These are phyloP conservation scores for Asobara japonica DNA, from an alignment of 1,140 invertebrate species.

Conservation along the genomic window DNA sequence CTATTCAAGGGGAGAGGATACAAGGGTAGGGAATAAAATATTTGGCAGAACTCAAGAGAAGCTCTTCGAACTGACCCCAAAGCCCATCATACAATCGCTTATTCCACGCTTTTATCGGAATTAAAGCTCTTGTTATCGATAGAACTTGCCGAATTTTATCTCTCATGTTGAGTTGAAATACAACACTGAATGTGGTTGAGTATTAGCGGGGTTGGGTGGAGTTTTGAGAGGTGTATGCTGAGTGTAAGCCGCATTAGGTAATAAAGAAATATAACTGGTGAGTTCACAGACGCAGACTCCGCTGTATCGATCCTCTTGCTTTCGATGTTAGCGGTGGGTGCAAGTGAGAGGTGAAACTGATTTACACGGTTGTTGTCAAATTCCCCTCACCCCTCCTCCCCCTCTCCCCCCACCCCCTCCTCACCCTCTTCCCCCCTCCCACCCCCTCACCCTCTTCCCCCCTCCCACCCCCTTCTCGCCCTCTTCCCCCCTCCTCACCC, in stretches of 20 bases:
- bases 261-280: conserved; percentile 51
- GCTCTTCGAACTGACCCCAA: not conserved
- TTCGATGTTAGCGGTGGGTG: conserved; percentile 13
- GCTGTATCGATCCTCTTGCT: conserved; percentile 60
- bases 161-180: not conserved
- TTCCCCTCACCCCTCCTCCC: too few relatives aligned
- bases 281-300: conserved; percentile 65
- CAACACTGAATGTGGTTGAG: not conserved
- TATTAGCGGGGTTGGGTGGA: not conserved
- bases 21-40: too few relatives aligned
- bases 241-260: conserved; percentile 44
- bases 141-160: not conserved
- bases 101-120: not conserved
- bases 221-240: conserved; percentile 37
- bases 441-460: too few relatives aligned
- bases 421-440: too few relatives aligned
- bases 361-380: not conserved
- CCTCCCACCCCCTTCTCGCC: too few relatives aligned
- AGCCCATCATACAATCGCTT: not conserved
- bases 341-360: conserved; percentile 23
- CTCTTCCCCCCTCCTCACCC: too few relatives aligned
- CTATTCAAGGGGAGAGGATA: too few relatives aligned
- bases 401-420: too few relatives aligned
- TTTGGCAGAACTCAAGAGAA: too few relatives aligned
- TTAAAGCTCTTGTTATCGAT: not conserved